Conservation (phyloP, 2,113 vertebrate genomes). For the Coptodon rendalli region DNA sequence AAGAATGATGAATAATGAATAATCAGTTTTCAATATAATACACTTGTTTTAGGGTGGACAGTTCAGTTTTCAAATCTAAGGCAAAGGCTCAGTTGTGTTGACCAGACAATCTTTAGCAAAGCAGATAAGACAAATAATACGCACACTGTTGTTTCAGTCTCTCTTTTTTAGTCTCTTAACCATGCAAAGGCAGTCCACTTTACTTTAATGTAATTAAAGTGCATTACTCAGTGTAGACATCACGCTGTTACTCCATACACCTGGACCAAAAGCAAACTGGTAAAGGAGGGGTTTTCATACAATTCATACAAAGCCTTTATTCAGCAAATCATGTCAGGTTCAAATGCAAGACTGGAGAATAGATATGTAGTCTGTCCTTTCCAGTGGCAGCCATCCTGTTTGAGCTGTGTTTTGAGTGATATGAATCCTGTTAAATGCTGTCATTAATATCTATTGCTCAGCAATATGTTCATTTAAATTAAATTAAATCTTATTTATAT, state of each 20-base stretch:
- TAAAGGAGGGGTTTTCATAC: not conserved
- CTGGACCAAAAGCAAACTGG: not conserved
- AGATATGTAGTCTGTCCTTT: not conserved
- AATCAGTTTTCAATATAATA: not conserved
- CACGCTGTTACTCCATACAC: not conserved
- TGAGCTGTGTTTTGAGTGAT: not conserved
- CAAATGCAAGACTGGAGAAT: not conserved
- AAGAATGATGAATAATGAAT: not conserved
- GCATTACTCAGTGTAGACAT: not conserved
- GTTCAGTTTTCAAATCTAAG: not conserved
- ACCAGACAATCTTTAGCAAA: not conserved
- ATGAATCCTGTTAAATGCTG: not conserved
- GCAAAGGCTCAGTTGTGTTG: not conserved
- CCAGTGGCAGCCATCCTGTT: not conserved
- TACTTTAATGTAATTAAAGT: not conserved
- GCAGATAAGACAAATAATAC: not conserved
- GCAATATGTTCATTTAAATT: not conserved
- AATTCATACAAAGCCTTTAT: not conserved
- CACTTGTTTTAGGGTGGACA: not conserved
- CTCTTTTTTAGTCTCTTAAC: not conserved
- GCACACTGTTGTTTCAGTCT: not conserved
- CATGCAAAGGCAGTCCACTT: not conserved
- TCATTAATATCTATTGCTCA: not conserved
- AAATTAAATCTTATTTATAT: not conserved
- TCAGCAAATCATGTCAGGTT: not conserved